Evolutionary conservation across 2,888 invertebrate species (phyloP).

Genomic region (Tetropium fuscum): DNA sequence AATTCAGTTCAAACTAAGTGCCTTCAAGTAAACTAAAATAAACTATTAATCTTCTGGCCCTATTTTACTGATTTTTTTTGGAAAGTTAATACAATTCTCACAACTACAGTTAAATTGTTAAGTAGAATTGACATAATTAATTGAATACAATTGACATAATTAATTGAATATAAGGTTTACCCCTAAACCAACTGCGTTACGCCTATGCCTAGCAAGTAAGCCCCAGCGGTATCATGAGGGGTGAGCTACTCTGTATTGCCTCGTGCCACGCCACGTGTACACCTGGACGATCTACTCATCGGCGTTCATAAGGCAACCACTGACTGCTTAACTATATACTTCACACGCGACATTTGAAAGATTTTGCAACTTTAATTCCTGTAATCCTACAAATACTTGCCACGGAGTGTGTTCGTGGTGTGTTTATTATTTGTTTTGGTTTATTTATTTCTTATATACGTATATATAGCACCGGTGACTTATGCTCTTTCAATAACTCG

Average conservation of each 20-base stretch:
- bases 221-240: constrained; percentile 20
- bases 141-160: too few species aligned
- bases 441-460: neutral
- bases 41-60: too few species aligned
- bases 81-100: too few species aligned
- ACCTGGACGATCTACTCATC: constrained; percentile 32
- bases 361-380: neutral
- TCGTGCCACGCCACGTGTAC: constrained; percentile 35
- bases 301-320: constrained; percentile 1
- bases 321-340: constrained; percentile 19
- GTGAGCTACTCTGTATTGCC: constrained; percentile 24
- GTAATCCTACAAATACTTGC: neutral
- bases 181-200: constrained; percentile 7
- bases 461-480: too few species aligned
- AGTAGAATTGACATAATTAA: too few species aligned
- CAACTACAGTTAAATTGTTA: too few species aligned
- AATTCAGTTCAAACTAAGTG: too few species aligned
- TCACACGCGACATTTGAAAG: constrained; percentile 15
- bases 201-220: neutral
- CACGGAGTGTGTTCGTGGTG: neutral
- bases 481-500: too few species aligned
- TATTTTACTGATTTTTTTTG: too few species aligned
- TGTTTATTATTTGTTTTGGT: constrained; percentile 1
- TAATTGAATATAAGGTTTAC: too few species aligned
- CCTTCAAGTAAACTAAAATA: too few species aligned